Evolutionary conservation across 2,797 vertebrate genomes (phyloP).

Genomic region (Fundulus diaphanus): DNA sequence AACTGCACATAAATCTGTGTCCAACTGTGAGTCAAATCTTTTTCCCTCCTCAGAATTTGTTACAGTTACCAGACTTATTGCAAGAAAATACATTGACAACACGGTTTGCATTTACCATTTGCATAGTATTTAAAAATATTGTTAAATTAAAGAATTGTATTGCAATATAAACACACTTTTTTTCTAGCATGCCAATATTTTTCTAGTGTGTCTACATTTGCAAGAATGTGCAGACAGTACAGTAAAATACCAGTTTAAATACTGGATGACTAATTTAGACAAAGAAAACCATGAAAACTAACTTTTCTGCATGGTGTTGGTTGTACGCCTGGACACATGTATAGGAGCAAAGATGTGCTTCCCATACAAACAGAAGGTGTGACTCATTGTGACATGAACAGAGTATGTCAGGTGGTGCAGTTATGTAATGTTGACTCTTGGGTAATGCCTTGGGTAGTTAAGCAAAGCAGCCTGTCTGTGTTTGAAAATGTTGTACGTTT

Average conservation of each 20-base stretch:
- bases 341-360: constrained; percentile 4
- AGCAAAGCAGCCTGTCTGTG: constrained; percentile 4
- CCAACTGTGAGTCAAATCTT: not conserved
- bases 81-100: not conserved
- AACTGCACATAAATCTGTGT: constrained; percentile 13
- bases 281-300: not conserved
- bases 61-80: not conserved
- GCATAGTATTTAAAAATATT: not conserved
- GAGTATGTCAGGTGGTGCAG: constrained; percentile 21
- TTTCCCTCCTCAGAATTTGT: constrained; percentile 1
- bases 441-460: constrained; percentile 27
- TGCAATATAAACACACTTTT: too few relatives aligned
- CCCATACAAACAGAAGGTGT: constrained; percentile 11
- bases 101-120: not conserved
- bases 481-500: constrained; percentile 11
- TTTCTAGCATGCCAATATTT: not conserved
- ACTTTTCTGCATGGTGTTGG: not conserved
- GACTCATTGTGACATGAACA: constrained; percentile 29
- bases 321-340: not conserved
- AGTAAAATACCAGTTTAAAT: not conserved
- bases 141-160: not conserved
- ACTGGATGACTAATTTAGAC: not conserved
- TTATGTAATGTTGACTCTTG: constrained; percentile 30
- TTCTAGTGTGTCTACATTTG: not conserved
- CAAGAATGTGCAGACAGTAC: not conserved